Conservation (phyloP, 2,797 vertebrate species). For the Melanotaenia trifasciata region DNA sequence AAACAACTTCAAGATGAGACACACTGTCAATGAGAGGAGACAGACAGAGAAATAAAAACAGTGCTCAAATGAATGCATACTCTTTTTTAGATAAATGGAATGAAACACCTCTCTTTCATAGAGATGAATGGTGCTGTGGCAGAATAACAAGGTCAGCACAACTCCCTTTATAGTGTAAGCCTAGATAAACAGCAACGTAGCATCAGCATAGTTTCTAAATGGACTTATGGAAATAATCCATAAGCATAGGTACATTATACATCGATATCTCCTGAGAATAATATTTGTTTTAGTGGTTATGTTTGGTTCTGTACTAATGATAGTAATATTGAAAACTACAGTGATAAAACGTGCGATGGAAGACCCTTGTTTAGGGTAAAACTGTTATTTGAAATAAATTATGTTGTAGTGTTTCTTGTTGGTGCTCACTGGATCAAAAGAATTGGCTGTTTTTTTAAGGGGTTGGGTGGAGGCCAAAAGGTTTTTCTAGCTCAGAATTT, state of each 20-base stretch:
- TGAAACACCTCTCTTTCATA: not conserved
- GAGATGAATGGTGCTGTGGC: slow-evolving; percentile 24
- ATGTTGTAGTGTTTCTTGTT: not conserved
- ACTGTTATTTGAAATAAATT: not conserved
- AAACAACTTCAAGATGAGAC: slow-evolving; percentile 40
- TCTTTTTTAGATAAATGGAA: slow-evolving; percentile 11
- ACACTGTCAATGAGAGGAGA: slow-evolving; percentile 26
- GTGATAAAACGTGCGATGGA: too few species aligned
- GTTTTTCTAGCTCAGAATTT: too few species aligned
- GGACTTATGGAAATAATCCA: not conserved
- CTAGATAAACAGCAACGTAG: slow-evolving; percentile 12
- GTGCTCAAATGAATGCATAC: slow-evolving; percentile 6
- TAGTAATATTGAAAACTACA: too few species aligned
- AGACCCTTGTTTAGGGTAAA: not conserved
- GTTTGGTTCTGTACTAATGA: too few species aligned
- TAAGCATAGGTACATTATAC: not conserved
- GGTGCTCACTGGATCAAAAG: not conserved
- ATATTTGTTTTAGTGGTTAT: not conserved
- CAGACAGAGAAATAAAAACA: slow-evolving; percentile 3
- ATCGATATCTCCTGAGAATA: not conserved
- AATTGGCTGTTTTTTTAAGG: not conserved
- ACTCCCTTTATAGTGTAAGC: not conserved
- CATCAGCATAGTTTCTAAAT: slow-evolving; percentile 30
- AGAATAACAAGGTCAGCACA: slow-evolving; percentile 30
- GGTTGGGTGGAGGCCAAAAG: too few species aligned